Conservation (phyloP, 2,797 vertebrate species). For the Cynopterus sphinx region DNA sequence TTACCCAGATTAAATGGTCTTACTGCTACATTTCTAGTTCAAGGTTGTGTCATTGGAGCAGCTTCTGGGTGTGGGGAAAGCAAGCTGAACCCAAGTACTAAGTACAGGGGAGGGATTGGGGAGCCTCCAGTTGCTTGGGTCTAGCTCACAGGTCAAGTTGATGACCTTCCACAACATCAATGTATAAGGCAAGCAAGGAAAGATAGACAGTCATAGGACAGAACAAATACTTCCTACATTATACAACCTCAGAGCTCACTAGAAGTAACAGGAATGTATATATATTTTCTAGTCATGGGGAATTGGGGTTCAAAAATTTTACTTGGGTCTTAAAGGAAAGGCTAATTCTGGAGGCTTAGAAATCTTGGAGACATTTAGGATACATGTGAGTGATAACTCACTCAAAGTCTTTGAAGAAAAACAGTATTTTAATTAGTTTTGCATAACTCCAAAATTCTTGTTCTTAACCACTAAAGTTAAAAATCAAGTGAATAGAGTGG, state of each 20-base stretch:
- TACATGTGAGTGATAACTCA: not conserved
- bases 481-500: not conserved
- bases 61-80: not conserved
- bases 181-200: not conserved
- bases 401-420: not conserved
- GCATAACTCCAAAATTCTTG: not conserved
- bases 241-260: not conserved
- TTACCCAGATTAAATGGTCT: not conserved
- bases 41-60: not conserved
- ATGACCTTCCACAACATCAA: not conserved
- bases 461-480: not conserved
- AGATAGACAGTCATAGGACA: not conserved
- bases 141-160: not conserved
- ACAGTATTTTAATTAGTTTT: not conserved
- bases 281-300: not conserved
- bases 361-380: not conserved
- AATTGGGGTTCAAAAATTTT: not conserved
- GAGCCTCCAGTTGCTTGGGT: not conserved
- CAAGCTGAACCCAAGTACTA: not conserved
- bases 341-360: not conserved
- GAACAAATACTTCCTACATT: not conserved
- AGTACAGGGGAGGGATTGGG: not conserved
- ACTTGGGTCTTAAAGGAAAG: not conserved
- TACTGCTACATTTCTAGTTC: not conserved
- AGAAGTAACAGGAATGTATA: fast-evolving